Percentiles rank a stretch among this genome's conserved stretches.
phyloP scores from a whole-genome alignment of 2,888 invertebrate genomes.

The Petrolisthes manimaculis region DNA sequence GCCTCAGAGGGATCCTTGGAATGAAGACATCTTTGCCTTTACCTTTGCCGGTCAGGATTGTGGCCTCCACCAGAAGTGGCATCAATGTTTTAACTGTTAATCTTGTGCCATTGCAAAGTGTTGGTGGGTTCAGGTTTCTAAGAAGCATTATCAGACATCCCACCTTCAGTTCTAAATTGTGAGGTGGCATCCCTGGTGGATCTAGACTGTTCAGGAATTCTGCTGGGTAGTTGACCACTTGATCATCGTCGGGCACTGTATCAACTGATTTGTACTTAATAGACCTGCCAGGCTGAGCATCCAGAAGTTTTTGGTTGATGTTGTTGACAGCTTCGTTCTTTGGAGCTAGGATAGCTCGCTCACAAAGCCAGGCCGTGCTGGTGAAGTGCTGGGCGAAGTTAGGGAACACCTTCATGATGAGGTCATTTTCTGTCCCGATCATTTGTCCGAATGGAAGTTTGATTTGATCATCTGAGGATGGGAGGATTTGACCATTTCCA shows the following conservation, averaged over 20 bases:
- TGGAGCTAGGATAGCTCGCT: too few relatives aligned
- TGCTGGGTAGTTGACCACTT: conserved; percentile 65
- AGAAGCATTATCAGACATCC: conserved; percentile 65
- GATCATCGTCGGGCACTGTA: conserved; percentile 19
- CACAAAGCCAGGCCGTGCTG: too few relatives aligned
- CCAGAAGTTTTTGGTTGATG: too few relatives aligned
- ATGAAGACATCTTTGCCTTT: too few relatives aligned
- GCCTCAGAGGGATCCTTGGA: background rate
- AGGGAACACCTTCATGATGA: too few relatives aligned
- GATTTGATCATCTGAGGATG: too few relatives aligned
- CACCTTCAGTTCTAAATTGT: conserved; percentile 66
- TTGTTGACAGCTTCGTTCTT: too few relatives aligned
- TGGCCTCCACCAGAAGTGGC: background rate
- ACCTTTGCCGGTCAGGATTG: background rate
- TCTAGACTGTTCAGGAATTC: conserved; percentile 66
- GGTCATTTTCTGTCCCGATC: too few relatives aligned
- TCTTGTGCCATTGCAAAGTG: conserved; percentile 67
- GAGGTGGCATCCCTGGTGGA: conserved; percentile 65
- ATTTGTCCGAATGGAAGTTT: too few relatives aligned
- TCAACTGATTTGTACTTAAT: background rate
- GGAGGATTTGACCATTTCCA: too few relatives aligned
- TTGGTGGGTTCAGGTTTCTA: conserved; percentile 65
- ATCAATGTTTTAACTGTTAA: conserved; percentile 44
- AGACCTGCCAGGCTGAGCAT: too few relatives aligned
- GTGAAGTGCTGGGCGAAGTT: too few relatives aligned